Evolutionary conservation across 2,888 invertebrate species (phyloP).

Genomic region (Amiota mariae): DNA sequence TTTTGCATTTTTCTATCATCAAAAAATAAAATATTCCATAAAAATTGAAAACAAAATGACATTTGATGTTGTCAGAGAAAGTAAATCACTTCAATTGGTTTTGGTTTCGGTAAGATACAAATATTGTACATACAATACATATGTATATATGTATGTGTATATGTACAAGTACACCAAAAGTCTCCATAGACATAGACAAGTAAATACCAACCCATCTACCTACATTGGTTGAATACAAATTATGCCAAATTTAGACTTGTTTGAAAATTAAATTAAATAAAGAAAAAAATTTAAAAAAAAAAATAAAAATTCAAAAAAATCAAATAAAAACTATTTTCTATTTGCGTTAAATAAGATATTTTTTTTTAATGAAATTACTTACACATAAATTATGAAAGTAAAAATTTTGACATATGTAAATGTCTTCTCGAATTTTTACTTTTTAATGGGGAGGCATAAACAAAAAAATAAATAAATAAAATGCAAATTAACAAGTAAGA

Average conservation of each 20-base stretch:
- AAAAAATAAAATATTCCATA: too few species aligned
- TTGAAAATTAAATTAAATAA: conserved; percentile 38
- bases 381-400: conserved; percentile 22
- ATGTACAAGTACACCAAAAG: too few species aligned
- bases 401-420: background rate
- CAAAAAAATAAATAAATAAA: too few species aligned
- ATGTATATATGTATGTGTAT: background rate
- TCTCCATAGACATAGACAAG: too few species aligned
- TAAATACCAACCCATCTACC: background rate
- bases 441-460: too few species aligned
- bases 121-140: background rate
- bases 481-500: too few species aligned
- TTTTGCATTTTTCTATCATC: too few species aligned
- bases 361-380: conserved; percentile 36
- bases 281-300: conserved; percentile 48
- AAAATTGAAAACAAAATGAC: background rate
- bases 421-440: too few species aligned
- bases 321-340: conserved; percentile 24
- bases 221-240: conserved; percentile 23
- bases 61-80: conserved; percentile 22
- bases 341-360: conserved; percentile 11
- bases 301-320: conserved; percentile 13
- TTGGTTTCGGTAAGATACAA: background rate
- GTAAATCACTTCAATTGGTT: conserved; percentile 29
- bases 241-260: conserved; percentile 8